Percentiles rank a stretch among this genome's conserved stretches.
phyloP scores from a whole-genome alignment of 2,797 vertebrate species.

The Phrynocephalus guinanensis region DNA sequence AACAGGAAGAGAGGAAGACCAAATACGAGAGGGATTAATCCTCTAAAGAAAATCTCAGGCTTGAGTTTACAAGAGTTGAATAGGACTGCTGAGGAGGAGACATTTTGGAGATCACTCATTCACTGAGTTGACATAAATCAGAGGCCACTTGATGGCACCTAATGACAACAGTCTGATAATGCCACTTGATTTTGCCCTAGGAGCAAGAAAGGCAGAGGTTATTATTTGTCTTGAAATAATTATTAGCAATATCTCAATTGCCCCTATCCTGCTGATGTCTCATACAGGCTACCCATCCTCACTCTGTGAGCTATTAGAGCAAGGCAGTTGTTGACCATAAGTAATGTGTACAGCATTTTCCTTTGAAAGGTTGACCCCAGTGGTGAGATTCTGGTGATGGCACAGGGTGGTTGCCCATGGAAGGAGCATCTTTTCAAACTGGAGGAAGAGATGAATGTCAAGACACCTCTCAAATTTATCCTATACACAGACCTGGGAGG shows the following conservation, averaged over 20 bases:
- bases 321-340: neutral
- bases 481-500: conserved; percentile 86
- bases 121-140: no score
- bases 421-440: conserved; percentile 91
- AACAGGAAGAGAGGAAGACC: no score
- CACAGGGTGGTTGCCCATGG: conserved; percentile 91
- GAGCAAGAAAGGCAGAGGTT: neutral
- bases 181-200: neutral
- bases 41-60: no score
- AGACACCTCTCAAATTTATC: conserved; percentile 83
- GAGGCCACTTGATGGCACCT: neutral
- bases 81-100: no score
- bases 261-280: neutral
- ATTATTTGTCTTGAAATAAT: no score
- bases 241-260: no score
- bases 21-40: no score
- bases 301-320: no score
- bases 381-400: conserved; percentile 85
- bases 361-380: conserved; percentile 86
- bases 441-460: conserved; percentile 83
- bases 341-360: neutral
- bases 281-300: neutral
- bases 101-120: no score
- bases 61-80: no score
- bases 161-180: neutral